Conservation (phyloP, 2,113 vertebrate species). For the Scatophagus argus region DNA sequence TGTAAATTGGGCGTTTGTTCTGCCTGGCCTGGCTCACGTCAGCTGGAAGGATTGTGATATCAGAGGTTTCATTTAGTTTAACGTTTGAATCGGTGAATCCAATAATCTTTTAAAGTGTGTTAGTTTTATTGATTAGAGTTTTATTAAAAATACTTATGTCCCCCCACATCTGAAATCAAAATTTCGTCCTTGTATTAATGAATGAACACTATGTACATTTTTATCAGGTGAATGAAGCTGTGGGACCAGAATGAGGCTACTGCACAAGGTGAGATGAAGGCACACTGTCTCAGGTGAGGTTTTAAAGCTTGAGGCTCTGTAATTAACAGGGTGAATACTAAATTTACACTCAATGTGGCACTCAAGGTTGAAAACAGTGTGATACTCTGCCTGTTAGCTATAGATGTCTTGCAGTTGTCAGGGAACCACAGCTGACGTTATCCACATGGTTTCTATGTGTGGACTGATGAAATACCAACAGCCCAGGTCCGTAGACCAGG, state of each 20-base stretch:
- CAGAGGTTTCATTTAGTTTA: too few relatives aligned
- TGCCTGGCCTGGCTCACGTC: too few relatives aligned
- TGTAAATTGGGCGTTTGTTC: too few relatives aligned
- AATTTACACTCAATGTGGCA: neutral
- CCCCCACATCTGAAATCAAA: too few relatives aligned
- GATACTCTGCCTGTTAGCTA: neutral
- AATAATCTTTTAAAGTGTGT: too few relatives aligned
- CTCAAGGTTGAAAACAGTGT: conserved; percentile 19
- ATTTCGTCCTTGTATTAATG: too few relatives aligned
- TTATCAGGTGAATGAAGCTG: conserved; percentile 33
- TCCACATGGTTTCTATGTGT: neutral
- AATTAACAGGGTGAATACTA: conserved; percentile 27
- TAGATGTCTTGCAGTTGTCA: neutral
- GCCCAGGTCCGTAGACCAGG: neutral
- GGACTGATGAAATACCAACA: conserved; percentile 21
- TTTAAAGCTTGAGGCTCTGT: conserved; percentile 28
- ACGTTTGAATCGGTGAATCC: too few relatives aligned
- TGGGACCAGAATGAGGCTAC: neutral
- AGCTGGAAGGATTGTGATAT: too few relatives aligned
- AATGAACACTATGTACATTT: conserved; percentile 29
- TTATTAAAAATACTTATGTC: too few relatives aligned
- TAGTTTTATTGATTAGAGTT: too few relatives aligned
- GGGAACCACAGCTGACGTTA: conserved; percentile 7
- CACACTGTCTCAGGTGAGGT: conserved; percentile 10
- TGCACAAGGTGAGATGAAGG: conserved; percentile 14